Evolutionary conservation across 2,888 invertebrate species (phyloP).

Genomic region (Homarus gammarus): DNA sequence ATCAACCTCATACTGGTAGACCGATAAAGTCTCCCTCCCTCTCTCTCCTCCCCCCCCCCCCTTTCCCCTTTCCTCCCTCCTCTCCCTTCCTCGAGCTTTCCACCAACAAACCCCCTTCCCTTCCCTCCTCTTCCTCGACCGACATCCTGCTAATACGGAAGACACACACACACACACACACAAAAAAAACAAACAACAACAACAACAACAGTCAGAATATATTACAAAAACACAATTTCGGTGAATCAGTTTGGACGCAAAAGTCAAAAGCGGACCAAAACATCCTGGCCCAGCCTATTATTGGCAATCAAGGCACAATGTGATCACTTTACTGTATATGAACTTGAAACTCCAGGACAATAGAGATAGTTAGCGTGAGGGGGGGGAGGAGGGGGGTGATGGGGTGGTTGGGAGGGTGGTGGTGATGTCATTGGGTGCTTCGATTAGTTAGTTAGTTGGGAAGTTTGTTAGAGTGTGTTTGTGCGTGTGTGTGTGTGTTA

Average conservation of each 20-base stretch:
- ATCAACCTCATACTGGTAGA: too few relatives aligned
- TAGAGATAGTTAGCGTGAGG: not conserved
- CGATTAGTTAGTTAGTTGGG: too few relatives aligned
- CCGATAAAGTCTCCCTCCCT: not conserved
- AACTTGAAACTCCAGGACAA: slow-evolving; percentile 14
- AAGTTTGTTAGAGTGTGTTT: too few relatives aligned
- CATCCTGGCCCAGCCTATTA: slow-evolving; percentile 6
- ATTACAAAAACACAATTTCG: slow-evolving; percentile 10
- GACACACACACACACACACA: too few relatives aligned
- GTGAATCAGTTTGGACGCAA: slow-evolving; percentile 24
- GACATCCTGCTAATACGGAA: too few relatives aligned
- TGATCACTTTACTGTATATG: slow-evolving; percentile 46
- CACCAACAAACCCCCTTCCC: too few relatives aligned
- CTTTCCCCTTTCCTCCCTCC: not conserved
- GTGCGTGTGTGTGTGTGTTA: too few relatives aligned
- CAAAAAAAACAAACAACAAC: not conserved
- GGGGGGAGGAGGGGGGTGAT: not conserved
- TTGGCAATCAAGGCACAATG: slow-evolving; percentile 41
- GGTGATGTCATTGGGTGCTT: too few relatives aligned
- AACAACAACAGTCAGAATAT: not conserved
- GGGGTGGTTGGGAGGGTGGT: too few relatives aligned
- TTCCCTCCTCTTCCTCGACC: too few relatives aligned
- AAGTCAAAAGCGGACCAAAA: slow-evolving; percentile 20
- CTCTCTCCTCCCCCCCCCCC: not conserved
- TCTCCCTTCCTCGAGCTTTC: too few relatives aligned